Percentiles rank a stretch among this genome's conserved stretches.
phyloP scores from a whole-genome alignment of 2,888 invertebrate species.

The Rhingia rostrata region DNA sequence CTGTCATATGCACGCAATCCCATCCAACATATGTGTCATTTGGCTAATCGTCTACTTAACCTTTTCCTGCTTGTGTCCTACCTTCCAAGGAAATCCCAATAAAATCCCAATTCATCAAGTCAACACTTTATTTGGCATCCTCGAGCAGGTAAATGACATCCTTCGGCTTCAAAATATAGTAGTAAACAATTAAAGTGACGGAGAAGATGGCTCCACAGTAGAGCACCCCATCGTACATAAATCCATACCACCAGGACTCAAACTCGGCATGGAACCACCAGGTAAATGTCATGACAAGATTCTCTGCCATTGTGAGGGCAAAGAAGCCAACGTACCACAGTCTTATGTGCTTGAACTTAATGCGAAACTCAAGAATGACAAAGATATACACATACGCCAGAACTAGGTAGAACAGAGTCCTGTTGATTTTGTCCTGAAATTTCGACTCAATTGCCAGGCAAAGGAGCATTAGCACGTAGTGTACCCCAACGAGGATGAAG shows the following conservation, averaged over 20 bases:
- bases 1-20: too few relatives aligned
- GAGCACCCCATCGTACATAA: constrained; percentile 86
- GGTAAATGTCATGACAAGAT: constrained; percentile 87
- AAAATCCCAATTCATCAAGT: not conserved
- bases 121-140: constrained; percentile 34
- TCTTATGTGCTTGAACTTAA: constrained; percentile 89
- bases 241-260: constrained; percentile 89
- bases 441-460: constrained; percentile 87
- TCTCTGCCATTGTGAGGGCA: constrained; percentile 87
- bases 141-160: constrained; percentile 82
- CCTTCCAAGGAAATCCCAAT: not conserved
- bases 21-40: too few relatives aligned
- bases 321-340: constrained; percentile 89
- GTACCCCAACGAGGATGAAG: constrained; percentile 85
- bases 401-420: constrained; percentile 86
- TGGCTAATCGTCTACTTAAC: too few relatives aligned
- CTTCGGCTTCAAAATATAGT: constrained; percentile 86
- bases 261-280: constrained; percentile 86
- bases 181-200: constrained; percentile 86
- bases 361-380: constrained; percentile 90
- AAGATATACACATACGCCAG: constrained; percentile 90
- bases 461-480: constrained; percentile 87
- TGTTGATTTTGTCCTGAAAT: constrained; percentile 84
- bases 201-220: constrained; percentile 85
- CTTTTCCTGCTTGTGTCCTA: not conserved